These are phyloP conservation scores for Tetheella fluctuosa DNA, from an alignment of 2,888 invertebrate genomes.

Conservation along the genomic window DNA sequence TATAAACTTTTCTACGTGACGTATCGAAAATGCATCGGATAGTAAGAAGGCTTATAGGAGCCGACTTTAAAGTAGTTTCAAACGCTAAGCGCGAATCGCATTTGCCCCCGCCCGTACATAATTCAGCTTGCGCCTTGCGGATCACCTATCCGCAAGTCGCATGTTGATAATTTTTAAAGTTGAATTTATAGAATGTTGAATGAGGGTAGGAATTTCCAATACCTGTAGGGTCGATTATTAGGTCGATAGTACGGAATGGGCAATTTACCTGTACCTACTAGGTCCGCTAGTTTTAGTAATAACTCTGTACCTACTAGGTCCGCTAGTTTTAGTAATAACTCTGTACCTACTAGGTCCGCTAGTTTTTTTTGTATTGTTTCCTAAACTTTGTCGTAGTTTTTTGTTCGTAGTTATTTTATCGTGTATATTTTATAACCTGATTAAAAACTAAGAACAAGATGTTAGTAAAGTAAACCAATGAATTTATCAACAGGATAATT, in stretches of 20 bases:
- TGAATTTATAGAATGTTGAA: too few relatives aligned
- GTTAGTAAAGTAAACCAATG: not conserved
- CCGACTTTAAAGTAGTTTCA: constrained; percentile 70
- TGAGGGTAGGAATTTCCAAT: too few relatives aligned
- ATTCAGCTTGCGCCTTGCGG: constrained; percentile 53
- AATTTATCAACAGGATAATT: not conserved
- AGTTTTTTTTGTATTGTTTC: too few relatives aligned
- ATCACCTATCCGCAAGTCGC: not conserved
- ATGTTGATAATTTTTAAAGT: not conserved
- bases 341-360: not conserved
- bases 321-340: too few relatives aligned
- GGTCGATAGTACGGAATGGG: not conserved
- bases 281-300: not conserved
- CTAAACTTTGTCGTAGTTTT: too few relatives aligned
- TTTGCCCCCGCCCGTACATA: constrained; percentile 53
- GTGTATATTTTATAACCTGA: not conserved
- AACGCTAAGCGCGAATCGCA: constrained; percentile 61
- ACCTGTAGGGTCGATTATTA: not conserved
- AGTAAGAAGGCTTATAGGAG: constrained; percentile 65
- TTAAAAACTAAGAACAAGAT: not conserved
- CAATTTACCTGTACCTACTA: not conserved
- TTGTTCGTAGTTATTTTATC: not conserved
- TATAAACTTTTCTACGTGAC: constrained; percentile 63
- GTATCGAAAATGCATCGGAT: constrained; percentile 70
- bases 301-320: not conserved